phyloP scores from a whole-genome alignment of 2,888 invertebrate species.

The Emmelina monodactyla region DNA sequence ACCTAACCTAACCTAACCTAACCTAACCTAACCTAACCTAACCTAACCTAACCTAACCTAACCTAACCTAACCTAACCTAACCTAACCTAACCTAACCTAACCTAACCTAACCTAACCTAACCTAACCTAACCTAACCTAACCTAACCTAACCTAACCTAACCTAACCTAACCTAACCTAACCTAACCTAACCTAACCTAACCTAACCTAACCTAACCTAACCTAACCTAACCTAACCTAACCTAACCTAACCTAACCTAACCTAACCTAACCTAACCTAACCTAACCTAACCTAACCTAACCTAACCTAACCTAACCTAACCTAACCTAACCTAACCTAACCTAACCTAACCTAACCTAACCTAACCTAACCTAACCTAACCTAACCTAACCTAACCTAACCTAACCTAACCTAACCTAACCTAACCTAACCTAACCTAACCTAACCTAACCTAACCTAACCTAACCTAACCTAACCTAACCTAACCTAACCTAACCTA shows the following conservation, averaged over 20 bases:
- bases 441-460: slow-evolving; percentile 12
- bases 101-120: slow-evolving; percentile 14
- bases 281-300: slow-evolving; percentile 16
- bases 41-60: slow-evolving; percentile 10
- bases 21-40: slow-evolving; percentile 6
- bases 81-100: slow-evolving; percentile 12
- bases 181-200: slow-evolving; percentile 14
- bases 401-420: slow-evolving; percentile 8
- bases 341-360: slow-evolving; percentile 16
- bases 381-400: slow-evolving; percentile 13
- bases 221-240: slow-evolving; percentile 11
- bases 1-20: slow-evolving; percentile 2
- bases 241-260: slow-evolving; percentile 15
- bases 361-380: slow-evolving; percentile 15
- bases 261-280: slow-evolving; percentile 13
- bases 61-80: slow-evolving; percentile 12
- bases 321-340: slow-evolving; percentile 16
- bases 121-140: slow-evolving; percentile 9
- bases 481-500: slow-evolving; percentile 15
- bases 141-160: slow-evolving; percentile 7
- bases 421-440: slow-evolving; percentile 11
- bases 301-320: slow-evolving; percentile 16
- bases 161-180: slow-evolving; percentile 11
- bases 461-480: slow-evolving; percentile 14
- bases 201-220: slow-evolving; percentile 15